These are phyloP conservation scores for Pristionchus japonicus DNA, from an alignment of 2,888 invertebrate genomes.

Conservation along the genomic window DNA sequence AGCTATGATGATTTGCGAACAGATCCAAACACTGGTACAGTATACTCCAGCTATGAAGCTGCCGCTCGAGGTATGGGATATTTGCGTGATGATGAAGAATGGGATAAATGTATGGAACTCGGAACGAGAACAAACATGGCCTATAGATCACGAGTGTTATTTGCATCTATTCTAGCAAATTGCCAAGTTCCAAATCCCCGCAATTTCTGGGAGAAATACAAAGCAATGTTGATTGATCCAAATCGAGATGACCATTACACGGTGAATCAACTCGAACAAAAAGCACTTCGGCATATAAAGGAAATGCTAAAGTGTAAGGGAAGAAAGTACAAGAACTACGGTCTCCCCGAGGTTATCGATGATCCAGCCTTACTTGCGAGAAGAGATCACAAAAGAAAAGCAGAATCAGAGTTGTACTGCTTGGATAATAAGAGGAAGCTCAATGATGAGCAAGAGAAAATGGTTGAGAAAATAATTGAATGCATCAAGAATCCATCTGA, in stretches of 20 bases:
- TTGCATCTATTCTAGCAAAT: neutral
- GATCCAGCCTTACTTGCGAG: neutral
- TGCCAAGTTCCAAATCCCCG: neutral
- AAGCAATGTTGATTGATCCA: too few relatives aligned
- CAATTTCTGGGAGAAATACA: neutral
- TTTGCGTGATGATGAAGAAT: slow-evolving; percentile 39
- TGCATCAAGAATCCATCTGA: neutral
- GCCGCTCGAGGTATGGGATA: slow-evolving; percentile 14
- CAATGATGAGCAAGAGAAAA: neutral
- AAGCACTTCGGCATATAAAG: slow-evolving; percentile 1
- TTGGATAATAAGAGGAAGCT: neutral
- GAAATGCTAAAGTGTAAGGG: neutral
- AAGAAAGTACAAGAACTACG: neutral
- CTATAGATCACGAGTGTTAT: neutral
- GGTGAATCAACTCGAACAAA: neutral
- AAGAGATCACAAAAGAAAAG: neutral
- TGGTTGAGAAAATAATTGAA: neutral
- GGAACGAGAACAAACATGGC: neutral
- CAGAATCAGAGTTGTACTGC: neutral
- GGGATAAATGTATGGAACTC: slow-evolving; percentile 27
- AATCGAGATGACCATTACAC: neutral
- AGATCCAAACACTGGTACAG: neutral
- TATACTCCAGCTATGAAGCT: neutral
- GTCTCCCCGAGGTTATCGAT: neutral
- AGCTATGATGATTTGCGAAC: neutral